A percentile compares a stretch with the other conserved stretches of the same genome.
Conservation (phyloP, 2,888 invertebrate genomes). For the Cotesia congregata region DNA sequence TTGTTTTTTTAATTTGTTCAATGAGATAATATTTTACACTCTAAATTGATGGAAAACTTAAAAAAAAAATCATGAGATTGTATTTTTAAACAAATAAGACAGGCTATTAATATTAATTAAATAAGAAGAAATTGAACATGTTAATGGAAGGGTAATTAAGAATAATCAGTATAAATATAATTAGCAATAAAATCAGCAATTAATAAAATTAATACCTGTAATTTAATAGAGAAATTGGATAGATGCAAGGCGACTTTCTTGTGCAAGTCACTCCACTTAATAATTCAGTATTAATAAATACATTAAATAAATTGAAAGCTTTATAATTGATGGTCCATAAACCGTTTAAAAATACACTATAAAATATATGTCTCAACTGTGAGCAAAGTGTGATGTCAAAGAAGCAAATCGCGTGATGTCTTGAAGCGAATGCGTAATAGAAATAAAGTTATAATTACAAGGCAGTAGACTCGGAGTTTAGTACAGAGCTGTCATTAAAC, state of each 20-base stretch:
- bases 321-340: not conserved
- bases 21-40: too few species aligned
- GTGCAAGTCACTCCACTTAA: conserved; percentile 11
- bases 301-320: not conserved
- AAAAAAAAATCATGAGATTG: too few species aligned
- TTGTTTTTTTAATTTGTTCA: too few species aligned
- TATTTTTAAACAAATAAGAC: too few species aligned
- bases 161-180: too few species aligned
- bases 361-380: not conserved
- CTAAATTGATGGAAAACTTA: too few species aligned
- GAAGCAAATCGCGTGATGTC: conserved; percentile 40
- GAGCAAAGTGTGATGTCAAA: conserved; percentile 26
- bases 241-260: not conserved
- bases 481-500: conserved; percentile 54
- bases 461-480: conserved; percentile 51
- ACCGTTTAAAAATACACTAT: not conserved
- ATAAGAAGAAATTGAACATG: too few species aligned
- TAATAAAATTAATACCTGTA: not conserved
- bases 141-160: too few species aligned
- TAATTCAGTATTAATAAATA: not conserved
- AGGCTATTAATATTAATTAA: too few species aligned
- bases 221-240: not conserved
- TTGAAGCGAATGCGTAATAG: conserved; percentile 57
- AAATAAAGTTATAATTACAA: conserved; percentile 62
- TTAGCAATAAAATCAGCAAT: not conserved